These are phyloP conservation scores for Pygoscelis adeliae DNA, from an alignment of 2,113 vertebrate species.

Conservation along the genomic window DNA sequence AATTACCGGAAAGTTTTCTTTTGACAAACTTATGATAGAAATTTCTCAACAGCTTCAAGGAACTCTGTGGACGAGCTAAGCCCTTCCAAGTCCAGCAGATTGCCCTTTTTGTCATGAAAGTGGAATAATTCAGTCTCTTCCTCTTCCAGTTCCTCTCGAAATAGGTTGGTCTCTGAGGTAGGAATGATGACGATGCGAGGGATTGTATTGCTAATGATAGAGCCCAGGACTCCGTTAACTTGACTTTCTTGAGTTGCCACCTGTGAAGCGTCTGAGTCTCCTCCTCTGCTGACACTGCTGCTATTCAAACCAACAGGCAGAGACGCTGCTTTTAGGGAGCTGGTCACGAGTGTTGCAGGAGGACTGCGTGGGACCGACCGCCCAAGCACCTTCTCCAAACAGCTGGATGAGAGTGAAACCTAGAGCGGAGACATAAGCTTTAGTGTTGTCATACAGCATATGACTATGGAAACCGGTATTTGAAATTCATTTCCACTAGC, in stretches of 20 bases:
- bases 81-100: conserved; percentile 63
- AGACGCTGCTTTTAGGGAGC: conserved; percentile 53
- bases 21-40: conserved; percentile 51
- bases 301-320: conserved; percentile 54
- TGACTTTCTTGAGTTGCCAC: background rate
- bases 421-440: background rate
- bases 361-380: background rate
- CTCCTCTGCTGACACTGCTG: background rate
- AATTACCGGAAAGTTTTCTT: conserved; percentile 11
- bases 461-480: background rate
- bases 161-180: conserved; percentile 66
- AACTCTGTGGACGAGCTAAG: conserved; percentile 55
- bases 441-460: background rate
- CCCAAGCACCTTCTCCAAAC: conserved; percentile 20
- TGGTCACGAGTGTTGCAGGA: background rate
- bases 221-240: background rate
- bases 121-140: conserved; percentile 42
- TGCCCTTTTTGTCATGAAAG: conserved; percentile 45
- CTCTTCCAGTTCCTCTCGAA: conserved; percentile 9
- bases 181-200: conserved; percentile 70
- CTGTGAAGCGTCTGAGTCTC: background rate
- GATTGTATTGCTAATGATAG: background rate
- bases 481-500: background rate
- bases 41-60: conserved; percentile 69
- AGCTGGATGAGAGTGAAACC: conserved; percentile 24